Evolutionary conservation across 35 echinoderm and acorn worm genomes (phyloP), one percentile per base, ranked within the genome.

Genomic region (Anneissia japonica): DNA sequence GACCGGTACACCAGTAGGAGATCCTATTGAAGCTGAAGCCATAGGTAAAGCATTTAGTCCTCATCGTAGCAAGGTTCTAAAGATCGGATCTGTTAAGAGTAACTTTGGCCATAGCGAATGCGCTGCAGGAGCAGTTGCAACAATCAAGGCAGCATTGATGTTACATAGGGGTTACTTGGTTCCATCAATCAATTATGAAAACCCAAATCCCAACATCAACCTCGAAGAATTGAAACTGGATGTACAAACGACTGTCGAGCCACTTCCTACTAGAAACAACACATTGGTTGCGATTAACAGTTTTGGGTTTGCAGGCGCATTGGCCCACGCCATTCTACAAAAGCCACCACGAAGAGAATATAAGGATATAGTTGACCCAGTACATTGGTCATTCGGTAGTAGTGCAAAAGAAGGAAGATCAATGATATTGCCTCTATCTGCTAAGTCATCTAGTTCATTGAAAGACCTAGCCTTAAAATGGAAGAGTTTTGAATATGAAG

Each of bases 61-160:
- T 14, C 16, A 77, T 31, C 38, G 86, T 9, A 36, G 89, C 17
- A 38, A 32, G 43, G 85, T 88, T 73, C 74, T 97, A 0, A 93
- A 93, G 76, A 89, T 97, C 45, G 95, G 95, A 30, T 97, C 95
- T 2, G 87, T 93, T 0, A 97, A 97, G 86, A 89, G 95, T 21
- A 97, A 97, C 77, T 97, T 97, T 87, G 95, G 95, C 34, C 95
- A 97, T 80, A 93, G 81, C 16, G 95, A 97, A 86, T 87, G 85
- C 33, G 85, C 95, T 4, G 85, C 95, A 9, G 95, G 95, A 29
- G 86, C 90, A 1, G 89, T 83, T 33, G 81, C 95, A 29, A 84
- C 88, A 19, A 97, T 97, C 23, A 97, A 97, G 75, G 92, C 93
- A 19, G 91, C 95, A 29, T 79, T 97, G 17, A 97, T 97, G 95